phyloP scores from a whole-genome alignment of 2,888 invertebrate genomes.

The Chouioia cunea region DNA sequence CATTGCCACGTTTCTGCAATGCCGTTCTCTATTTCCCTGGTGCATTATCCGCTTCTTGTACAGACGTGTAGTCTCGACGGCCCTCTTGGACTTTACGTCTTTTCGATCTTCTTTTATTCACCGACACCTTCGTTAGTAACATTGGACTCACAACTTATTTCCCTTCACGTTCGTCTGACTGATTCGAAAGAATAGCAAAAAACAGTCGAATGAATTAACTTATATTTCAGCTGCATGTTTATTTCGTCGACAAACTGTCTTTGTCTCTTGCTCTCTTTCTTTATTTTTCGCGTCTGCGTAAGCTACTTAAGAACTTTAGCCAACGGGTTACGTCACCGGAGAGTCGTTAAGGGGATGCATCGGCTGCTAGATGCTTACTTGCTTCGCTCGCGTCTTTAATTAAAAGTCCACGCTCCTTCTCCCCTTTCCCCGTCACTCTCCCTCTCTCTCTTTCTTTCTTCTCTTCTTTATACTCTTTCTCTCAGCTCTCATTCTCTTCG shows the following conservation, averaged over 20 bases:
- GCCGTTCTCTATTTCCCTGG: slow-evolving; percentile 27
- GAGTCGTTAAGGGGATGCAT: slow-evolving; percentile 46
- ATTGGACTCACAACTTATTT: no score
- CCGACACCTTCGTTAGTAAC: background rate
- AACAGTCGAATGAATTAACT: no score
- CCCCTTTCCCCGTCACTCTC: background rate
- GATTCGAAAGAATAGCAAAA: no score
- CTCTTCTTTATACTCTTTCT: no score
- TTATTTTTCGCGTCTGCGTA: slow-evolving; percentile 31
- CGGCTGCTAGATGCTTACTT: slow-evolving; percentile 8
- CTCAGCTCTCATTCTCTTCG: slow-evolving; percentile 1
- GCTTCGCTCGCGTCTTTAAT: slow-evolving; percentile 32
- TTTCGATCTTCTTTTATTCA: slow-evolving; percentile 1
- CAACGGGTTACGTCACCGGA: slow-evolving; percentile 48
- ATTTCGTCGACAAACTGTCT: no score
- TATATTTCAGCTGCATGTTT: no score
- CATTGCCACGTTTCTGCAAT: background rate
- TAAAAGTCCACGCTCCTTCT: slow-evolving; percentile 26
- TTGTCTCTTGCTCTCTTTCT: no score
- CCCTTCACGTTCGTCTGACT: no score
- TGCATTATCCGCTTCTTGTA: background rate
- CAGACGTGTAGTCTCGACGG: background rate
- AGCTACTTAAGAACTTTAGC: slow-evolving; percentile 51
- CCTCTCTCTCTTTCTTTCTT: slow-evolving; percentile 8
- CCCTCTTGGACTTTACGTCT: slow-evolving; percentile 7